Conservation (phyloP, 2,888 invertebrate species). For the Lobophora halterata region DNA sequence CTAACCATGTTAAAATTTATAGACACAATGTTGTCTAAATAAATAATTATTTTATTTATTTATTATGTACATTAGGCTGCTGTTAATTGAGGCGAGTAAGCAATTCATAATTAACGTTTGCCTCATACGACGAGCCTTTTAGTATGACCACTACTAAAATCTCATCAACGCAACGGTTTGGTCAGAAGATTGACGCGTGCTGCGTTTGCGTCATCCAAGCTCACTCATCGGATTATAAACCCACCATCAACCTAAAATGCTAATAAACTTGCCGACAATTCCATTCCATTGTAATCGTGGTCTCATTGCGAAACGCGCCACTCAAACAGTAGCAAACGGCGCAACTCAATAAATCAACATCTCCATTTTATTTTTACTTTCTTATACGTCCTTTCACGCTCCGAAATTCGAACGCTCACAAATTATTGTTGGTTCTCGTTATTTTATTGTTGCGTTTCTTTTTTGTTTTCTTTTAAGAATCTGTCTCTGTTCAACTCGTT, state of each 20-base stretch:
- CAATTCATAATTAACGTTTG: too few relatives aligned
- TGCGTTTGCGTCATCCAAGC: too few relatives aligned
- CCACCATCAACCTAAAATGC: slow-evolving; percentile 6
- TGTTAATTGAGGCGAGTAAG: too few relatives aligned
- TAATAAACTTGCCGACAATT: slow-evolving; percentile 46
- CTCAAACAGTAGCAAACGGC: slow-evolving; percentile 62
- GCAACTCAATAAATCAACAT: slow-evolving; percentile 69
- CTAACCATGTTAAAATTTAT: too few relatives aligned
- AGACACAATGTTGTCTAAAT: too few relatives aligned
- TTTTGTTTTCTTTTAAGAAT: slow-evolving; percentile 41
- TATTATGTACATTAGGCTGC: too few relatives aligned
- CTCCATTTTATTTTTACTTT: slow-evolving; percentile 68
- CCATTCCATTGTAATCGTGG: slow-evolving; percentile 58
- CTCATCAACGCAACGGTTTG: too few relatives aligned
- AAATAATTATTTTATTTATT: too few relatives aligned
- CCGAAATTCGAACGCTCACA: slow-evolving; percentile 70
- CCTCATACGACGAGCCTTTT: too few relatives aligned
- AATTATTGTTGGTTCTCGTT: slow-evolving; percentile 73
- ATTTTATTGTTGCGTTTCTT: slow-evolving; percentile 56
- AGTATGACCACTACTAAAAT: too few relatives aligned
- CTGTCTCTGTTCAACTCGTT: slow-evolving; percentile 11
- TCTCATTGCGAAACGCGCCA: slow-evolving; percentile 58
- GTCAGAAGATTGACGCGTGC: too few relatives aligned
- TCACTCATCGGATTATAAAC: too few relatives aligned
- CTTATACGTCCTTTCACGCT: slow-evolving; percentile 70